Base-by-base conservation (phyloP, 2,797 vertebrate genomes). In the Garrulus glandarius region DNA sequence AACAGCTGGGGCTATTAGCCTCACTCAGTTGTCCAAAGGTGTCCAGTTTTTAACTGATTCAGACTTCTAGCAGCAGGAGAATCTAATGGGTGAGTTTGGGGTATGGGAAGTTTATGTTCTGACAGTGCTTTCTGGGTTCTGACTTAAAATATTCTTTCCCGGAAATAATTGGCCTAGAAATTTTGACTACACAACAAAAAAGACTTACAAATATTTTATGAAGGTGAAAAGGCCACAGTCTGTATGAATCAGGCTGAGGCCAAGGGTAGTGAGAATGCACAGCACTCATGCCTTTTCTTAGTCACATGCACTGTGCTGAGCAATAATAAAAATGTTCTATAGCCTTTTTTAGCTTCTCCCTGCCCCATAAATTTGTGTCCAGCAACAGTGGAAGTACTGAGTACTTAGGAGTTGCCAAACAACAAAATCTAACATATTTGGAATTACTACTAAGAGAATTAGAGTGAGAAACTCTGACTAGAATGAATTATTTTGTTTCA, bases 111-210 rank as follows among this genome's bases (percentile, higher is more conserved):
- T 37, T 76, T 43, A 70, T 59, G 23, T 63, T 84, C 36, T 88
- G 44, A 67, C 46, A 77, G n/a, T 32, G n/a, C 26, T 79, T 76
- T 79, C 70, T 61, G 37, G 20, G 13, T 30, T 69, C 63, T 87
- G 46, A 79, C 27, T 87, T 87, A 24, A 64, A 82, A 77, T 61
- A 34, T 24, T 65, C 8, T 26, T 83, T 90, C 39, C 56, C 80
- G 52, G 37, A 93, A 93, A 70, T 37, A 94, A 21, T 37, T 67
- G 29, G 18, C 39, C 52, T 87, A 67, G 49, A 77, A 93, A 91
- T 70, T 39, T 92, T 47, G 29, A 72, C 15, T 49, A 68, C 19
- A 32, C 30, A 70, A 11, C n/a, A 74, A 61, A 63, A 63, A 76
- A 36, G 11, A 16, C 34, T 69, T 49, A 59, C 11, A 90, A 77